Evolutionary conservation across 2,888 invertebrate genomes (phyloP), one percentile per base, ranked within the genome.

Genomic region (Xestoiulus laeticollis): DNA sequence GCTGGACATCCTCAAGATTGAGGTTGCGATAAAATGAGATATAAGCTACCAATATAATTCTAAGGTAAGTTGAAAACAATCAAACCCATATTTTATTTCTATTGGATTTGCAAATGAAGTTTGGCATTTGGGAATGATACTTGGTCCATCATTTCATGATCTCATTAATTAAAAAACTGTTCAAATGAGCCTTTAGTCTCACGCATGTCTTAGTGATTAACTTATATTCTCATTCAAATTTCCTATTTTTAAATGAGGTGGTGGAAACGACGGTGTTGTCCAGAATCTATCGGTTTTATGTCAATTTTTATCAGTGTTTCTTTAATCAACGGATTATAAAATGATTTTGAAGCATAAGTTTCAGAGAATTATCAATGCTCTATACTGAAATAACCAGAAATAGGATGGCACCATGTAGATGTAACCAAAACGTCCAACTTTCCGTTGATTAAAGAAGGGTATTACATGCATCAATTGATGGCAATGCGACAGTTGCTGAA

Each of bases 361-460:
- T 8, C 38, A 38, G 5, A 38, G 8, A 38, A 38, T 38, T 38
- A 38, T 38, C 8, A 8, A 5, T 8, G 2, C 38, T 38, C 6
- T 8, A 38, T 8, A 38, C 5, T 38, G 38, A 38, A 38, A 38
- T 38, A 38, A 38, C 2, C 38, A 38, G 38, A 1, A 38, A 8
- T 38, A 8, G n/a, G n/a, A n/a, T n/a, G n/a, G n/a, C n/a, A n/a
- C n/a, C n/a, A n/a, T 38, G 38, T 8, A 38, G 38, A 38, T 38
- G 38, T 38, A 1, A 8, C 38, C 38, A 38, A 8, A 38, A 38
- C 8, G 38, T 5, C 4, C 48, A 48, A 68, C 26, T 26, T 68
- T 68, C 68, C 68, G 68, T 68, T 68, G 26, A 68, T 59, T 68
- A 68, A 68, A 68, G 68, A 68, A 68, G 26, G 26, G 68, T 68